Percentiles rank a stretch among this genome's conserved stretches.
phyloP scores from a whole-genome alignment of 2,797 vertebrate genomes.

The Sebastiscus albofasciatus region DNA sequence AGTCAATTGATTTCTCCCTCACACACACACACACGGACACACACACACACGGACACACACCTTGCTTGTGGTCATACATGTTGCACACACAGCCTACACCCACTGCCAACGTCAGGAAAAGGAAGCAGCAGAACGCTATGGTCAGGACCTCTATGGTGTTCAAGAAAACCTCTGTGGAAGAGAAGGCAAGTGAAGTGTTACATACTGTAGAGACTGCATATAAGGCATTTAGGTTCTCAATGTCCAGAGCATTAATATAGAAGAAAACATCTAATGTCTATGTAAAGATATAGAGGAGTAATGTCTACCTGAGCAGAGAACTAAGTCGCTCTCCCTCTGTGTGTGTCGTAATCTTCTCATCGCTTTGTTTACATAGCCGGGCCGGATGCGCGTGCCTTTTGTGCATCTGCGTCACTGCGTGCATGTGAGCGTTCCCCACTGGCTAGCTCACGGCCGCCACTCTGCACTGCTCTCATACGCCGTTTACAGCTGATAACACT shows the following conservation, averaged over 20 bases:
- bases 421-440: background rate
- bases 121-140: slow-evolving; percentile 74
- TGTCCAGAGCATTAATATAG: background rate
- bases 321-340: background rate
- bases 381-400: background rate
- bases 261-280: background rate
- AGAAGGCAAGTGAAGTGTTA: slow-evolving; percentile 1
- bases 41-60: slow-evolving; percentile 32
- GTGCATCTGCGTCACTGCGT: background rate
- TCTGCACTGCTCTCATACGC: too few relatives aligned
- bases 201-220: too few relatives aligned
- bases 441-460: too few relatives aligned
- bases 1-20: background rate
- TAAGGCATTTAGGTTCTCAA: background rate
- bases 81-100: slow-evolving; percentile 47
- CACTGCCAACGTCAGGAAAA: slow-evolving; percentile 61
- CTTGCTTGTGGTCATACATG: slow-evolving; percentile 41
- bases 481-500: background rate
- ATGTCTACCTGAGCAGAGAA: background rate
- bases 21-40: slow-evolving; percentile 34
- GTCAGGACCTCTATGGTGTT: slow-evolving; percentile 55
- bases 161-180: slow-evolving; percentile 39
- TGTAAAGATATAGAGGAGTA: background rate
- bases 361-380: background rate
- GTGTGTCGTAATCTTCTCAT: background rate